Percentiles rank a stretch among this genome's conserved stretches.
Conservation (phyloP, 2,888 invertebrate species). For the Stenodera caucasica region DNA sequence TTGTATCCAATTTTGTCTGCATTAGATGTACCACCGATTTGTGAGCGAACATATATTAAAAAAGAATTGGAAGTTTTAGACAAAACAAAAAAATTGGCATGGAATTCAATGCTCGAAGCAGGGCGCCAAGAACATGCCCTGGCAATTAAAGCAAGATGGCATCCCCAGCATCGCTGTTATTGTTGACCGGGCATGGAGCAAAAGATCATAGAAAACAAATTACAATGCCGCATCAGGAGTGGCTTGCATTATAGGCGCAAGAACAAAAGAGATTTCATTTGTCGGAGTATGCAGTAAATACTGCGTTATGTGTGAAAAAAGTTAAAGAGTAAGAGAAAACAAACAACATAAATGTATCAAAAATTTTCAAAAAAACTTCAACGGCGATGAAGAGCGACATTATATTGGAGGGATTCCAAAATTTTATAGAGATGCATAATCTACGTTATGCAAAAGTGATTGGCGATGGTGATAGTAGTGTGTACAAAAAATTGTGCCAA, state of each 20-base stretch:
- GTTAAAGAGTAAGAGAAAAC: background rate
- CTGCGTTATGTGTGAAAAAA: constrained; percentile 19
- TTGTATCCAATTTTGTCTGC: constrained; percentile 3
- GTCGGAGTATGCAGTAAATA: constrained; percentile 30
- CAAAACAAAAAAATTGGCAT: constrained; percentile 9
- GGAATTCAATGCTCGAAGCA: constrained; percentile 11
- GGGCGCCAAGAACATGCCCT: constrained; percentile 18
- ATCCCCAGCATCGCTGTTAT: constrained; percentile 30
- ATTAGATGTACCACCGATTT: constrained; percentile 13
- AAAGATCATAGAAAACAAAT: constrained; percentile 26
- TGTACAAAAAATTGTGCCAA: constrained; percentile 20
- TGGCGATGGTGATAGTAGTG: constrained; percentile 28
- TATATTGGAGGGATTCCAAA: constrained; percentile 24
- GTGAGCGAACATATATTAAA: background rate
- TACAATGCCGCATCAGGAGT: constrained; percentile 18
- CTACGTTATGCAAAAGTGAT: constrained; percentile 24
- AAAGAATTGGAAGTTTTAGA: background rate
- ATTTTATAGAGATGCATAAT: constrained; percentile 20
- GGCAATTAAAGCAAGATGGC: constrained; percentile 29
- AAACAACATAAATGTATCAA: constrained; percentile 26
- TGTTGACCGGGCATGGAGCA: constrained; percentile 34
- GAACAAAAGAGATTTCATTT: constrained; percentile 26
- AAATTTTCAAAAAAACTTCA: constrained; percentile 27
- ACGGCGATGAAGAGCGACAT: constrained; percentile 28
- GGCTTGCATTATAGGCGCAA: constrained; percentile 18